Conservation (phyloP, 1,140 invertebrate species). For the Leptinotarsa lineolata region DNA sequence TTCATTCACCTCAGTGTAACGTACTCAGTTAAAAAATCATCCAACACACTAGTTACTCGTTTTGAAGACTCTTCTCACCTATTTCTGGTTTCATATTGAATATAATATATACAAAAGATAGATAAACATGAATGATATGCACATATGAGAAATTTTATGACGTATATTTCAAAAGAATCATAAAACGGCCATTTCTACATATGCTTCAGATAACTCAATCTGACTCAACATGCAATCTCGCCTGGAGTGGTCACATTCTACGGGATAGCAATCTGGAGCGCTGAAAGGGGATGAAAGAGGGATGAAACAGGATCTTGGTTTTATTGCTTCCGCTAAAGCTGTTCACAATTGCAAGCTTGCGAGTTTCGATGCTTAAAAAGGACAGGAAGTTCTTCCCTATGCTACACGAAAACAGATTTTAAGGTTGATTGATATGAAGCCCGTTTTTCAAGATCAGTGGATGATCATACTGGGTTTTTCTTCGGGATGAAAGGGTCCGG, state of each 20-base stretch:
- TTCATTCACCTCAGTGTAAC: too few species aligned
- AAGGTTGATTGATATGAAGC: not conserved
- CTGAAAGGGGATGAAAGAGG: constrained; percentile 30
- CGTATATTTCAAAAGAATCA: constrained; percentile 3
- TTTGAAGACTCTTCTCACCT: too few species aligned
- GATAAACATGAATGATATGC: constrained; percentile 14
- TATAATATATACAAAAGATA: constrained; percentile 13
- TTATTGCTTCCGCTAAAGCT: constrained; percentile 43
- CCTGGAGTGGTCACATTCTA: constrained; percentile 32
- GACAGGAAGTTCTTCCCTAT: not conserved
- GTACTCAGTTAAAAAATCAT: too few species aligned
- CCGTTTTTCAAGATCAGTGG: not conserved
- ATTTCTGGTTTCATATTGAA: too few species aligned
- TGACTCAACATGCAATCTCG: constrained; percentile 9
- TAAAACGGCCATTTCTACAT: constrained; percentile 23
- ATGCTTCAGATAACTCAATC: constrained; percentile 29
- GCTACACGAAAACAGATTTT: not conserved
- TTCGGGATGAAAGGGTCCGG: not conserved
- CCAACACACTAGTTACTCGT: too few species aligned
- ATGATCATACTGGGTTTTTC: not conserved
- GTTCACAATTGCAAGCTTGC: constrained; percentile 41
- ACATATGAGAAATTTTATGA: constrained; percentile 5
- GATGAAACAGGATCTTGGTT: constrained; percentile 36
- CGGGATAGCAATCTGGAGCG: constrained; percentile 36
- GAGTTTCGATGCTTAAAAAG: constrained; percentile 14